Conservation (phyloP, 2,113 vertebrate species). For the Sinocyclocheilus rhinocerous region DNA sequence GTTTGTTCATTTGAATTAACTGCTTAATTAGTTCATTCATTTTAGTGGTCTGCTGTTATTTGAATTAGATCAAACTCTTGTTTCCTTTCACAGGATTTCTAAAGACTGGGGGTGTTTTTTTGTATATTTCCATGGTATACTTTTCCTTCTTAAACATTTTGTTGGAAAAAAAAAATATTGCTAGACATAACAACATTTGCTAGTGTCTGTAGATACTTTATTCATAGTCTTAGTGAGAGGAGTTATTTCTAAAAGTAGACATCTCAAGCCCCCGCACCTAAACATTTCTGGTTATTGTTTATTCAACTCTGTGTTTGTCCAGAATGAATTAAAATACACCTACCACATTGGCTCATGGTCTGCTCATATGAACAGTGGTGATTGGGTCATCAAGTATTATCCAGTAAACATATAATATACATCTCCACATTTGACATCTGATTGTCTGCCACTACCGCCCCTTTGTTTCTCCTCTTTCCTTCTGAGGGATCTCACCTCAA, state of each 20-base stretch:
- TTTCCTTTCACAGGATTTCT: background rate
- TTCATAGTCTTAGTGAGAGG: background rate
- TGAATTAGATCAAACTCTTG: background rate
- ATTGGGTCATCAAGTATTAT: constrained; percentile 6
- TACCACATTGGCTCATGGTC: background rate
- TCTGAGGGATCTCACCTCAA: background rate
- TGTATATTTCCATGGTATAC: background rate
- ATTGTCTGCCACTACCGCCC: background rate
- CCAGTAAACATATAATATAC: background rate
- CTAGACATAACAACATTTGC: background rate
- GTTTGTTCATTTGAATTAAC: constrained; percentile 5
- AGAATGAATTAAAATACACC: background rate
- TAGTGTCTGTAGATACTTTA: background rate
- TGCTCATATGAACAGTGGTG: background rate
- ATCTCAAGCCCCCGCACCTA: background rate
- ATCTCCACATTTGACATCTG: background rate
- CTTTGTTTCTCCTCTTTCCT: background rate
- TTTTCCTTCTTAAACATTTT: background rate
- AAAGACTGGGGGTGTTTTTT: background rate
- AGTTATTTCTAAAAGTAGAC: background rate
- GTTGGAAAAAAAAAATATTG: background rate
- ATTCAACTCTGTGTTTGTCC: background rate
- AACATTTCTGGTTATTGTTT: constrained; percentile 2
- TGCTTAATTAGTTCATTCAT: background rate
- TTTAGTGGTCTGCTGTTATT: constrained; percentile 1